These are phyloP conservation scores for Gnathonemus echidnorhynchus DNA, from an alignment of 2,113 vertebrate species.

Conservation along the genomic window DNA sequence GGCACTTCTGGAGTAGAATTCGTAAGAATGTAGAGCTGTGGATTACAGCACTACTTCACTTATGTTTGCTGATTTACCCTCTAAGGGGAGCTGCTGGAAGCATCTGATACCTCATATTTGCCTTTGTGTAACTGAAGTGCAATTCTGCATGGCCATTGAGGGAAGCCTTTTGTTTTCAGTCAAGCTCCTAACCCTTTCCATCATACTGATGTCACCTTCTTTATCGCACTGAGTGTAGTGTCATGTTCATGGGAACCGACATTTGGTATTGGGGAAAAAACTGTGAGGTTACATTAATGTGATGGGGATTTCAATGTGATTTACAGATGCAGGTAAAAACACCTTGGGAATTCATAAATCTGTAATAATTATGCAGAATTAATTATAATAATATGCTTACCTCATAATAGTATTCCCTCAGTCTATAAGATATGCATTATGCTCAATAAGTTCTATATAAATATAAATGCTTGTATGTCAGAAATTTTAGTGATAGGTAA, in stretches of 20 bases:
- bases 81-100: conserved; percentile 76
- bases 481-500: not conserved
- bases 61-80: conserved; percentile 75
- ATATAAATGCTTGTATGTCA: not conserved
- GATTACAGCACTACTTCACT: conserved; percentile 89
- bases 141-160: not conserved
- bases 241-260: not conserved
- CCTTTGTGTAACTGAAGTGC: conserved; percentile 8
- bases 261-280: not conserved
- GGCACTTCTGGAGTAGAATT: conserved; percentile 94
- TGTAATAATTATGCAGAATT: not conserved
- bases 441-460: not conserved
- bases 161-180: not conserved
- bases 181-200: not conserved
- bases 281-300: not conserved
- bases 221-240: not conserved
- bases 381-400: not conserved
- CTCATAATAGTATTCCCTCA: not conserved
- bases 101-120: conserved; percentile 60
- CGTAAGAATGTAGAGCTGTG: conserved; percentile 73
- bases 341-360: not conserved
- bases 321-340: not conserved
- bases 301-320: not conserved
- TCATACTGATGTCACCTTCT: not conserved
- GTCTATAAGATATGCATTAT: not conserved